These are phyloP conservation scores for Brachyalestes nurse DNA, from an alignment of 2,797 vertebrate species.

Conservation along the genomic window DNA sequence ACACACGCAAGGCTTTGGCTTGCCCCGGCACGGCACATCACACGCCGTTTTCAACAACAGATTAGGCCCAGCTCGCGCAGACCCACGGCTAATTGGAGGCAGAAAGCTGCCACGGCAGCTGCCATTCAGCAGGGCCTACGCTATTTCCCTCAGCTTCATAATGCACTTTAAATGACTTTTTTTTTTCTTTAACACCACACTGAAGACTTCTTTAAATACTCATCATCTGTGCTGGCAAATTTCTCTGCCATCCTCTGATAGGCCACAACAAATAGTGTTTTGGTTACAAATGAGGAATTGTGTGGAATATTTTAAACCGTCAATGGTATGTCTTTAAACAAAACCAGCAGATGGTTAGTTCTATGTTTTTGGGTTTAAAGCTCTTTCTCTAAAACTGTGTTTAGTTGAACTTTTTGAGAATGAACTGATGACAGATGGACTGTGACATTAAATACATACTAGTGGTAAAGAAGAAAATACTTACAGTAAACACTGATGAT, in stretches of 20 bases:
- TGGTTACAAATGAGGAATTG: constrained; percentile 5
- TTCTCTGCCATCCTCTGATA: constrained; percentile 61
- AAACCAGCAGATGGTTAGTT: background rate
- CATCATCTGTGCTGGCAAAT: constrained; percentile 70
- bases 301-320: background rate
- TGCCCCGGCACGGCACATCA: constrained; percentile 64
- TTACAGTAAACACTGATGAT: too few relatives aligned
- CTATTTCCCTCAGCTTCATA: constrained; percentile 55
- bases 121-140: constrained; percentile 39
- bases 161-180: constrained; percentile 67
- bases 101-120: constrained; percentile 30
- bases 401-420: background rate
- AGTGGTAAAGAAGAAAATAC: too few relatives aligned
- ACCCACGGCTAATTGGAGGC: constrained; percentile 51
- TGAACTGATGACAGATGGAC: background rate
- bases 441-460: background rate
- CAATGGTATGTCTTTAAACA: background rate
- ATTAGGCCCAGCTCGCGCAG: constrained; percentile 68
- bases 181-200: constrained; percentile 60
- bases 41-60: constrained; percentile 76
- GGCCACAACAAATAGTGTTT: constrained; percentile 37
- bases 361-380: background rate
- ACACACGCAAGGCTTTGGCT: constrained; percentile 69
- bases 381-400: background rate
- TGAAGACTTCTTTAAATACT: constrained; percentile 65